Base-by-base conservation (phyloP, 2,888 invertebrate species). In the Apotomis capreana region DNA sequence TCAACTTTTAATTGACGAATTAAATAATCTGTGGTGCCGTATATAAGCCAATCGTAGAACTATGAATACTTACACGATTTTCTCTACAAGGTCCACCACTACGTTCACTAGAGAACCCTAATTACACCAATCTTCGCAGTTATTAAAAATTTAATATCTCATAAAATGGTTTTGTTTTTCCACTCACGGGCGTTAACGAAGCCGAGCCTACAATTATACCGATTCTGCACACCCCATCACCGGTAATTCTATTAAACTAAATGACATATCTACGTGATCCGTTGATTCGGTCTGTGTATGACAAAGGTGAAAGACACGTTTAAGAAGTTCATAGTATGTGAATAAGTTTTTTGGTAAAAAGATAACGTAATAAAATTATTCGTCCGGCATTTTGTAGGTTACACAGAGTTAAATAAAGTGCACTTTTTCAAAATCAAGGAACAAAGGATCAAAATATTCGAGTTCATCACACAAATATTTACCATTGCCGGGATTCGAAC, bases 201-300 rank as follows among this genome's bases (percentile, higher is more conserved):
- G 36, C 58, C 55, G 55, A 52, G 10, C 52, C 55, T 52, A 58
- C 72, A 58, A 72, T 72, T 63, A 72, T 46, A 1, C 59, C n/a
- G 72, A 72, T 72, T 72, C 62, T 36, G 58, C 63, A 72, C 72
- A 68, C 72, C 67, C 72, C 63, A 63, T 68, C 10, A 59, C 44
- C 10, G n/a, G 5, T 72, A 68, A 72, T 72, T 58, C 52, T 54
- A 72, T 68, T 63, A 72, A 55, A 52, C 3, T n/a, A 67, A 67
- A 70, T 63, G 52, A 46, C 46, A 72, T 63, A 54, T 68, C 37
- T 36, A 46, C 26, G 26, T 40, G 8, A 62, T 67, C 52, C 68
- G 57, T 62, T 52, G 57, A 68, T 72, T 68, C 68, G 68, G 62
- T 62, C 67, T 13, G 10, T 46, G 51, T n/a, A 10, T 59, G 64